Evolutionary conservation across 2,888 invertebrate species (phyloP), one percentile per base, ranked within the genome.

Genomic region (Patella depressa): DNA sequence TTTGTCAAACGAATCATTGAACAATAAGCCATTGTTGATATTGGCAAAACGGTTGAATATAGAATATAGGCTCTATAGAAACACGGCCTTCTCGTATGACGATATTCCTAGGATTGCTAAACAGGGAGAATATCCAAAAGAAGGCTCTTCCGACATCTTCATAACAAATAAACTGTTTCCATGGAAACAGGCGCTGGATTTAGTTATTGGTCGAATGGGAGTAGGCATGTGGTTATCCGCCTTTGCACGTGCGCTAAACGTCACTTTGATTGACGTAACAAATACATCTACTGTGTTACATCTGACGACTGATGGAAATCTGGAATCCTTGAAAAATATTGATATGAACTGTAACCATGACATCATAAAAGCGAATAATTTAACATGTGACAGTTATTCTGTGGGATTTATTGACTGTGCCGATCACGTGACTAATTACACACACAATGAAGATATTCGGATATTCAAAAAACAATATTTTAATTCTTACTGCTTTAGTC

Each of bases 101-200:
- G 24, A 65, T 14, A 65, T 65, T 19, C 65, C 19, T 24, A 65
- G 19, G 19, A 65, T 65, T 24, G 65, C 65, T 19, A 19, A 65
- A 24, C 0, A 14, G 14, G 65, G 65, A 24, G 24, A 24, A 24
- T 65, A 65, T 24, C 65, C 65, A 24, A 24, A 11, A 24, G 65
- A 65, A 14, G 65, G 65, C 19, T 65, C 65, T 65, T 65, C 65
- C 14, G 65, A 65, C 14, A 65, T 65, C 19, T 65, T 65, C 65
- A 24, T 65, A 12, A 65, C 65, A 11, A 65, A 65, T 14, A 65
- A 65, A 24, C 65, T 65, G 24, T 65, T 65, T 14, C 65, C 65
- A 2, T 65, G 65, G 65, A 24, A 11, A 12, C 19, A 24, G 19
- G 24, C 24, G 24, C 24, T 24, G 0, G 24, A 65, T 14, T 24